A percentile compares a stretch with the other conserved stretches of the same genome.
Conservation (phyloP, 2,888 invertebrate species). For the Pammene fasciana region DNA sequence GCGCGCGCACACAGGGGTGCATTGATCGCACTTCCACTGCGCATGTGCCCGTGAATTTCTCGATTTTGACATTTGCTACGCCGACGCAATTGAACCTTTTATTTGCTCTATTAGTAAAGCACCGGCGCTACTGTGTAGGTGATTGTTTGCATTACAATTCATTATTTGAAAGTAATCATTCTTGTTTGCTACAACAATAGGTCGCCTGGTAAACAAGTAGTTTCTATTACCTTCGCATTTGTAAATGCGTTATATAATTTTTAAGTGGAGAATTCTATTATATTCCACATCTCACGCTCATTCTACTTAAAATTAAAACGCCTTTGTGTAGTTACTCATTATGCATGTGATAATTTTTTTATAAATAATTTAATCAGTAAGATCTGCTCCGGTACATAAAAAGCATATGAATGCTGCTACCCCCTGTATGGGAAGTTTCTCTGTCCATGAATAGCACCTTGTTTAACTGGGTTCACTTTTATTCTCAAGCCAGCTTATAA, state of each 20-base stretch:
- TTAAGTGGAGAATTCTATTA: constrained; percentile 21
- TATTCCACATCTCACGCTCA: constrained; percentile 51
- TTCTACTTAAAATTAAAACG: constrained; percentile 47
- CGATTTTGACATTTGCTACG: constrained; percentile 69
- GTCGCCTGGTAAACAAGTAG: constrained; percentile 3
- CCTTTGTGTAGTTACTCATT: constrained; percentile 44
- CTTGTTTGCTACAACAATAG: constrained; percentile 21
- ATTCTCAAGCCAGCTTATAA: constrained; percentile 18
- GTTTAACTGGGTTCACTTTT: constrained; percentile 29
- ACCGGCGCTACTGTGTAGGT: constrained; percentile 4
- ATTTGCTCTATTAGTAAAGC: constrained; percentile 22
- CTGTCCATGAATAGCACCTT: constrained; percentile 36
- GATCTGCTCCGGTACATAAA: constrained; percentile 43
- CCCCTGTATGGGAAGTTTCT: constrained; percentile 49
- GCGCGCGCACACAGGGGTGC: constrained; percentile 78
- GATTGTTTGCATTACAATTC: constrained; percentile 4
- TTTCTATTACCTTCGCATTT: constrained; percentile 32
- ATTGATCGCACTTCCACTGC: constrained; percentile 77
- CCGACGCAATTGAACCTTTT: constrained; percentile 41
- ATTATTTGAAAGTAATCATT: constrained; percentile 20
- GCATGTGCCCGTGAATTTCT: constrained; percentile 70
- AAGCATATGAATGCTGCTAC: constrained; percentile 48
- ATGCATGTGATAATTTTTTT: constrained; percentile 47
- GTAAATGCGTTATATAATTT: constrained; percentile 25
- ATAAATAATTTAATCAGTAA: constrained; percentile 37